Base-by-base conservation (phyloP, 2,888 invertebrate genomes). In the Pogonocherus hispidulus region DNA sequence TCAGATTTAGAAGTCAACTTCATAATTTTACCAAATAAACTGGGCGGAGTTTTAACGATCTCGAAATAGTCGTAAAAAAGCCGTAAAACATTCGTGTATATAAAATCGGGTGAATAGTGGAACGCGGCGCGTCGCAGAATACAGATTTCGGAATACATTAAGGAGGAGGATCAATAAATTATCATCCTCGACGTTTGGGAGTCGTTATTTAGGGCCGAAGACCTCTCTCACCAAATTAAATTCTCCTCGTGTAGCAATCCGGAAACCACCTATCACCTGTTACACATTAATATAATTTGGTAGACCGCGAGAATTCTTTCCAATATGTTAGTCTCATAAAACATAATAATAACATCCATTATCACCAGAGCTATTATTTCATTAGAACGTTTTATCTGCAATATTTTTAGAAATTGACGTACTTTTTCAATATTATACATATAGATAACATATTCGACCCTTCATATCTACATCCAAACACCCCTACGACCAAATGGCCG, bases 81-180 rank as follows among this genome's bases (percentile, higher is more conserved):
- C 14, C 16, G 16, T 41, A 41, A 41, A 41, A 41, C 11, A 41
- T 5, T 14, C 14, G n/a, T 41, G 41, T 41, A 14, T 41, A 41
- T 41, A 41, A 41, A 41, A 41, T 41, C 14, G n/a, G 41, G 41
- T 16, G 41, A 5, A 41, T 16, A 41, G 41, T 41, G 41, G 8
- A 27, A 27, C 27, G 27, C 27, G 41, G 11, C 2, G 41, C 41
- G n/a, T 41, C n/a, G 41, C 41, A 41, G 41, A 41, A 41, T 41
- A 41, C 41, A 41, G 41, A 41, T 41, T 41, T 41, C 41, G 2
- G 41, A 41, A 41, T 41, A 41, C 41, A 41, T 41, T 41, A 41
- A 41, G 41, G 41, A 41, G n/a, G 41, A 41, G 41, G 41, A 41
- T 41, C 41, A 41, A 41, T 41, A 41, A 41, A 41, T 41, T 41